phyloP scores from a whole-genome alignment of 1,140 invertebrate species.

The Whitmania pigra region DNA sequence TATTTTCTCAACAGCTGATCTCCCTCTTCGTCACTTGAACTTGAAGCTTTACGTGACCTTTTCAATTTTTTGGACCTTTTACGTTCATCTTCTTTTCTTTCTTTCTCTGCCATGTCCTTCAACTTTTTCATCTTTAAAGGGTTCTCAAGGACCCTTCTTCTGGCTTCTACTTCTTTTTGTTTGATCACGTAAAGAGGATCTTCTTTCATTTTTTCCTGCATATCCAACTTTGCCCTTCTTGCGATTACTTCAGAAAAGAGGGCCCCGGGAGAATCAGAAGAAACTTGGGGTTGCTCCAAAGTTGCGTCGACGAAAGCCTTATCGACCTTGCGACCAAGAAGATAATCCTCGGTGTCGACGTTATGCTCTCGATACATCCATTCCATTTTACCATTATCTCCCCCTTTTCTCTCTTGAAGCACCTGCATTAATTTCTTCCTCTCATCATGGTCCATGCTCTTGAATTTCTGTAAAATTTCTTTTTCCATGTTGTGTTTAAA shows the following conservation, averaged over 20 bases:
- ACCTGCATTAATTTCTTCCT: not conserved
- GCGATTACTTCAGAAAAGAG: constrained; percentile 35
- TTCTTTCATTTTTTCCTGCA: constrained; percentile 62
- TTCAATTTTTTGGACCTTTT: too few relatives aligned
- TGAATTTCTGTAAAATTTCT: constrained; percentile 4
- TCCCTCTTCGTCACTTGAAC: too few relatives aligned
- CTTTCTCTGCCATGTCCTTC: constrained; percentile 53
- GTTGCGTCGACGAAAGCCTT: constrained; percentile 59
- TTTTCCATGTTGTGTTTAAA: not conserved
- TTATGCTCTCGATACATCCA: constrained; percentile 84
- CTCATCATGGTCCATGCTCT: not conserved
- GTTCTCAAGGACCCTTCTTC: constrained; percentile 67
- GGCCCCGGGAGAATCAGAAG: constrained; percentile 30
- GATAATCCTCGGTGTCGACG: constrained; percentile 72
- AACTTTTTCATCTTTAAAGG: constrained; percentile 72
- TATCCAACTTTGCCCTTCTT: constrained; percentile 35
- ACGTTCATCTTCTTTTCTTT: too few relatives aligned
- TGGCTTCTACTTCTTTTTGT: constrained; percentile 67
- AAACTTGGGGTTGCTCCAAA: not conserved
- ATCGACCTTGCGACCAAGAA: constrained; percentile 71
- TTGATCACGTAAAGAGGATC: constrained; percentile 72
- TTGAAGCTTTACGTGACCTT: too few relatives aligned
- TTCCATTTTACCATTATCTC: constrained; percentile 46
- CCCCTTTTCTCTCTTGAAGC: not conserved
- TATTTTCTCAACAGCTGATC: too few relatives aligned